phyloP scores from a whole-genome alignment of 2,797 vertebrate species.

The Acropternis orthonyx region DNA sequence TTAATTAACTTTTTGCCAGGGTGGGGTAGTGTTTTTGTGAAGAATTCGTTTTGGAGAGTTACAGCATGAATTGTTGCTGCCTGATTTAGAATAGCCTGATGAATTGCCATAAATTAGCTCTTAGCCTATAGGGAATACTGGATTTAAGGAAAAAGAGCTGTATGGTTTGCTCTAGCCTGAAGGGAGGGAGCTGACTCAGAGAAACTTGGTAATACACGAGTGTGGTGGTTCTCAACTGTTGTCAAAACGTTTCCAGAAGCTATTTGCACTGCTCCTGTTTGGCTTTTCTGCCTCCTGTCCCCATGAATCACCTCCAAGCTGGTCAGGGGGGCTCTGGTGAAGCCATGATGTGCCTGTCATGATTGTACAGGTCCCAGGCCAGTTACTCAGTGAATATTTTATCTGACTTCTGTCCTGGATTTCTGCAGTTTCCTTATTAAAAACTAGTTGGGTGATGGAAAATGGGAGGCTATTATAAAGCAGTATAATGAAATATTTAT shows the following conservation, averaged over 20 bases:
- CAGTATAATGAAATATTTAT: not conserved
- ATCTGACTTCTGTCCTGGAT: not conserved
- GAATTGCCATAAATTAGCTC: constrained; percentile 30
- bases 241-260: not conserved
- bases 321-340: not conserved
- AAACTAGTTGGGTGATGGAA: not conserved
- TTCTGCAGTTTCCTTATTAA: not conserved
- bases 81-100: not conserved
- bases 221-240: not conserved
- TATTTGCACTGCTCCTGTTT: not conserved
- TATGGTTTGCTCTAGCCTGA: not conserved
- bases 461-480: not conserved
- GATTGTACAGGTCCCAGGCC: not conserved
- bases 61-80: not conserved
- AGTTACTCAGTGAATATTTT: not conserved
- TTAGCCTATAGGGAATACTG: not conserved
- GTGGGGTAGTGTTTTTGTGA: constrained; percentile 6
- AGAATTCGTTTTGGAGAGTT: not conserved
- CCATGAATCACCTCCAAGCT: not conserved
- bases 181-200: not conserved
- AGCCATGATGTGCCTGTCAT: fast-evolving
- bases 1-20: constrained; percentile 43
- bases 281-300: not conserved
- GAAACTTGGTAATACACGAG: not conserved
- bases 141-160: not conserved